Conservation (phyloP, 2,797 vertebrate genomes). For the Thripadectes ignobilis region DNA sequence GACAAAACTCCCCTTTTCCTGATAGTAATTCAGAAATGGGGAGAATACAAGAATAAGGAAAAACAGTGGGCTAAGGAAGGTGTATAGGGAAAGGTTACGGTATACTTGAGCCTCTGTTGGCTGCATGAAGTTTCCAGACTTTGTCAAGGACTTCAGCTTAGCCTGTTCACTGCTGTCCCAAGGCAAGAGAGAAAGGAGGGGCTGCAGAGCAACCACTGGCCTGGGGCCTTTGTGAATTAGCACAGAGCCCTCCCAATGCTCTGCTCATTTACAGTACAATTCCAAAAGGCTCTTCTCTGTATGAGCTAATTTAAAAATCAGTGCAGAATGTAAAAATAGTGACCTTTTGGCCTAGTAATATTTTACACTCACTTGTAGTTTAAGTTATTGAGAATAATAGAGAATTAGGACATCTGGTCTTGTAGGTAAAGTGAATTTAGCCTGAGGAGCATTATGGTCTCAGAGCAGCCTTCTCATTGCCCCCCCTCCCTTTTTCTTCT, state of each 20-base stretch:
- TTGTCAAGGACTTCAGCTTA: background rate
- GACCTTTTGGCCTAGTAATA: background rate
- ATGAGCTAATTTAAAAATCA: background rate
- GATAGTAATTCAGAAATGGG: background rate
- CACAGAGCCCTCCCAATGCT: background rate
- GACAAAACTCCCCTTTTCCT: background rate
- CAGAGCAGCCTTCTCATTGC: background rate
- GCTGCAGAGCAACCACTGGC: background rate
- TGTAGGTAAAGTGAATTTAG: background rate
- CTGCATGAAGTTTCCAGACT: background rate
- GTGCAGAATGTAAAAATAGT: background rate
- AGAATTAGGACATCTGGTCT: background rate
- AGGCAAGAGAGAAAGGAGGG: background rate
- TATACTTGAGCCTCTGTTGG: background rate
- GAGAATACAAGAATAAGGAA: background rate
- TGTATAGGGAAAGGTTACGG: background rate
- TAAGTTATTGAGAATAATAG: background rate
- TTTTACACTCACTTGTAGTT: background rate
- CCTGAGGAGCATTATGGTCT: background rate
- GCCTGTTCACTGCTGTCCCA: background rate
- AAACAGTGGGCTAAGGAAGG: background rate
- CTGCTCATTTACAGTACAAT: background rate
- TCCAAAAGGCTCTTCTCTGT: background rate
- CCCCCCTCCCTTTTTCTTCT: background rate
- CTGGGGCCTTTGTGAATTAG: background rate